Conservation (phyloP, 2,888 invertebrate genomes). For the Tubulanus polymorphus region DNA sequence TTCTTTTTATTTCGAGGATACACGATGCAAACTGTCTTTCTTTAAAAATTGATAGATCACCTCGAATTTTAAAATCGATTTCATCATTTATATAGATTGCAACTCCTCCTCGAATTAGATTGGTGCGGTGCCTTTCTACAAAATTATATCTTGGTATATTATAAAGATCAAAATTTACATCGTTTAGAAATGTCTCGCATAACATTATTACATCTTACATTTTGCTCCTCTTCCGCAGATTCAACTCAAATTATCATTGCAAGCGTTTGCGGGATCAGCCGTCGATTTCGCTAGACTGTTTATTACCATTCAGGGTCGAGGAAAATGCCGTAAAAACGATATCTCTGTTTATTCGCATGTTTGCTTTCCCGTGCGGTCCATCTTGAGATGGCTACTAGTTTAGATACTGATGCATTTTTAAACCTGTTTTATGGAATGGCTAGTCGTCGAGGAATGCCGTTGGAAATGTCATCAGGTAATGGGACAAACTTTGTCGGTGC, state of each 20-base stretch:
- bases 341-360: conserved; percentile 2
- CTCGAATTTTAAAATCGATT: no score
- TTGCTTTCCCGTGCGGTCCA: conserved; percentile 7
- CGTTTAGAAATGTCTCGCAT: no score
- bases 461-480: conserved; percentile 16
- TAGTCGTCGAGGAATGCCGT: conserved; percentile 16
- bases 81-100: no score
- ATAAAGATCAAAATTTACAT: no score
- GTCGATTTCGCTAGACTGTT: conserved; percentile 6
- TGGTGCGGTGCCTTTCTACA: no score
- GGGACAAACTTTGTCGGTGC: conserved; percentile 21
- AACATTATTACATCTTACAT: no score
- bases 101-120: no score
- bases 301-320: conserved; percentile 1
- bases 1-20: no score
- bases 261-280: conserved; percentile 3
- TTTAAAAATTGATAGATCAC: no score
- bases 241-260: neutral
- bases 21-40: no score
- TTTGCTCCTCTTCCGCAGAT: conserved; percentile 11
- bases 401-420: conserved; percentile 11
- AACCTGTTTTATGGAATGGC: conserved; percentile 19
- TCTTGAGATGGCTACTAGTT: conserved; percentile 7
- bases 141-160: no score
- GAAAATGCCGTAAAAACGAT: neutral